Conservation (phyloP, 1,140 invertebrate genomes). For the Sesamia nonagrioides region DNA sequence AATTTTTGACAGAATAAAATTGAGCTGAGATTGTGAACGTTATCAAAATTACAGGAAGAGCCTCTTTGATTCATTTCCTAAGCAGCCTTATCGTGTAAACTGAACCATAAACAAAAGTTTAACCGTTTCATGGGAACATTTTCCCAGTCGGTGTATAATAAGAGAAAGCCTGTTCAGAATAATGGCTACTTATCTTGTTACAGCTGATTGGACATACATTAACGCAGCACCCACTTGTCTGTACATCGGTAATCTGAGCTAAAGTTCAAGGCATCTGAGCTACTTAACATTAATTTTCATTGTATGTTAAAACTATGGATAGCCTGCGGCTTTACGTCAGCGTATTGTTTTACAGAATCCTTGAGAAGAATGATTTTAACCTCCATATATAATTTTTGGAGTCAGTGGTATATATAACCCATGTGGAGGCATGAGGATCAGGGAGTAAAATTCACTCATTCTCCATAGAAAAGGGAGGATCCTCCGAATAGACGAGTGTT, state of each 20-base stretch:
- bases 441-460: too few species aligned
- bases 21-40: too few species aligned
- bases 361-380: not conserved
- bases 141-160: constrained; percentile 41
- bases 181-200: constrained; percentile 38
- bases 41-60: too few species aligned
- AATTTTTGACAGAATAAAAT: too few species aligned
- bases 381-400: too few species aligned
- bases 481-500: too few species aligned
- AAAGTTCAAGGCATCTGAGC: constrained; percentile 14
- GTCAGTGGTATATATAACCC: too few species aligned
- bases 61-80: too few species aligned
- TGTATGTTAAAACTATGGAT: not conserved
- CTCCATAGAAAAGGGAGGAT: too few species aligned
- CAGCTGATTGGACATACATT: constrained; percentile 33
- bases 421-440: too few species aligned
- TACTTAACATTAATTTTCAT: constrained; percentile 38
- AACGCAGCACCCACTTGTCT: constrained; percentile 22
- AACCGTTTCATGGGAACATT: not conserved
- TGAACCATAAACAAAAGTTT: not conserved
- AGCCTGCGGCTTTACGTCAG: not conserved
- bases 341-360: not conserved
- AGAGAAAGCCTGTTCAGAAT: constrained; percentile 24
- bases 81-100: too few species aligned
- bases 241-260: constrained; percentile 29